Base-by-base conservation (phyloP, 2,888 invertebrate genomes). In the Petrolisthes manimaculis region DNA sequence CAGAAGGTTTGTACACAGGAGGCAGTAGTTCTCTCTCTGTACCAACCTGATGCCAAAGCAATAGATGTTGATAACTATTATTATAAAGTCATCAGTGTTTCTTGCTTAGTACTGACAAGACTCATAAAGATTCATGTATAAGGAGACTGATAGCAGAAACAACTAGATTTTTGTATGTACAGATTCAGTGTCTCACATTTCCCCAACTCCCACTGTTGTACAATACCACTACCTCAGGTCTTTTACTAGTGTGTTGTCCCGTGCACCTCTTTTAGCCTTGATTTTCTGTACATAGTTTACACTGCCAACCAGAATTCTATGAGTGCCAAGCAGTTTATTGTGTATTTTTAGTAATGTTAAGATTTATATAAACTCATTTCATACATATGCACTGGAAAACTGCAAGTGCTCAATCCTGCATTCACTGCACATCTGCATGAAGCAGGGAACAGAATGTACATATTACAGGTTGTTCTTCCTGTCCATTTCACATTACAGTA, bases 221-320 rank as follows among this genome's bases (percentile, higher is more conserved):
- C 88, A 88, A 88, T 88, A 82, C 82, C 82, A 84, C 88, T 88
- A 88, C 88, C 88, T 88, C 88, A 88, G 82, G 67, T 88, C 88
- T 88, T 61, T 37, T 61, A 61, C 18, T 61, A 61, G 56, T 82
- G 84, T 85, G 82, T 84, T 55, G 84, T 88, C 84, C 88, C 82
- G 82, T 82, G 77, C 77, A 74, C 80, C 67, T 84, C 74, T 80
- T 54, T 61, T 80, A 78, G 61, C 79, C 79, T 56, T 54, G 79
- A 55, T 82, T 74, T 77, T 85, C 53, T 88, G 84, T 88, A 88
- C 21, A 85, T 88, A 82, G 67, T 84, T 24, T 71, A 82, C 85
- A 88, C 88, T 88, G 88, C 88, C 88, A 88, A 53, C 80, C 51
- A 84, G 84, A 84, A 84, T 88, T 88, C 88, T 85, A 80, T 67